These are phyloP conservation scores for Heliothis virescens DNA, from an alignment of 1,140 invertebrate genomes.

Conservation along the genomic window DNA sequence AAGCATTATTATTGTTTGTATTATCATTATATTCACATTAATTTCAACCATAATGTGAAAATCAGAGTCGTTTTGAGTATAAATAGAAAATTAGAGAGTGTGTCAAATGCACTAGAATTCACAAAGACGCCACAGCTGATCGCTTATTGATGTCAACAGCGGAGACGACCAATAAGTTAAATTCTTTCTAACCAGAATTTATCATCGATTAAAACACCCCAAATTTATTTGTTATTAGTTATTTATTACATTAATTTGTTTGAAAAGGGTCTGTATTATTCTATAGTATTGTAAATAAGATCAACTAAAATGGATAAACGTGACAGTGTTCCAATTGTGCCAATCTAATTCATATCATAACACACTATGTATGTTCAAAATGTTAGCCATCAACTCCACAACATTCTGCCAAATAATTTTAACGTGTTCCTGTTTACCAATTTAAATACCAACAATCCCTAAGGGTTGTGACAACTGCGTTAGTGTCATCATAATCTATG, in stretches of 20 bases:
- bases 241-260: too few relatives aligned
- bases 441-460: too few relatives aligned
- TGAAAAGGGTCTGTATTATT: not conserved
- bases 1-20: too few relatives aligned
- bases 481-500: too few relatives aligned
- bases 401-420: too few relatives aligned
- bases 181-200: constrained; percentile 13
- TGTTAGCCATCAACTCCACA: too few relatives aligned
- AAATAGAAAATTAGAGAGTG: constrained; percentile 51
- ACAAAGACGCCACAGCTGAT: constrained; percentile 48
- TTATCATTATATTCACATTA: not conserved
- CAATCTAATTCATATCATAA: too few relatives aligned
- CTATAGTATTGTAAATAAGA: not conserved
- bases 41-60: not conserved
- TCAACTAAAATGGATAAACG: not conserved
- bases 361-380: too few relatives aligned
- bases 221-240: too few relatives aligned
- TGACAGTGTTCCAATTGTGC: too few relatives aligned
- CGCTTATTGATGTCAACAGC: constrained; percentile 48
- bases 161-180: constrained; percentile 36
- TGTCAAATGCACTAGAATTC: constrained; percentile 50
- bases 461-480: too few relatives aligned
- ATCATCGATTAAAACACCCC: not conserved
- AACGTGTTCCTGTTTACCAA: too few relatives aligned
- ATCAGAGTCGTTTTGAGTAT: constrained; percentile 18